phyloP scores from a whole-genome alignment of 2,113 vertebrate species.

The Piaya cayana region DNA sequence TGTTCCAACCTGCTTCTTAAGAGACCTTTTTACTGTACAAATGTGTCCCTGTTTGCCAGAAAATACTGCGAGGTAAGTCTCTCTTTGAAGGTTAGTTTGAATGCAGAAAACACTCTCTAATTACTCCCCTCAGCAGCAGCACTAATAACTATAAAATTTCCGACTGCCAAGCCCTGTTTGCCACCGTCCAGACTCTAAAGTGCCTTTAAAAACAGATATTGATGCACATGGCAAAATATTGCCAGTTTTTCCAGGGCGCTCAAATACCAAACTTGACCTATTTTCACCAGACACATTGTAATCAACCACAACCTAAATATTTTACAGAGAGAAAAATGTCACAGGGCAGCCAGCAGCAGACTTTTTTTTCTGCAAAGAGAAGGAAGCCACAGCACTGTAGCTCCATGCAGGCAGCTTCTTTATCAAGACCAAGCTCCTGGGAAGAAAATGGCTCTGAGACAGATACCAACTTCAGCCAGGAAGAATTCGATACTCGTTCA shows the following conservation, averaged over 20 bases:
- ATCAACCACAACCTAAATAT: not conserved
- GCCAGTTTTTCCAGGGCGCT: not conserved
- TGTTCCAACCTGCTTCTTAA: not conserved
- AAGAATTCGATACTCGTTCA: not conserved
- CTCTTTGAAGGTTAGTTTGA: not conserved
- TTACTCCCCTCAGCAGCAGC: not conserved
- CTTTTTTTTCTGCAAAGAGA: not conserved
- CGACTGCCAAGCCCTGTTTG: not conserved
- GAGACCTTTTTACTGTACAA: not conserved
- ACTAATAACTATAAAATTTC: not conserved
- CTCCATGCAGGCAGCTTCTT: fast-evolving
- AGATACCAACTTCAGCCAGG: not conserved
- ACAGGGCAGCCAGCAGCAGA: not conserved
- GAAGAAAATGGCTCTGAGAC: not conserved
- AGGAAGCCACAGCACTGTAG: not conserved
- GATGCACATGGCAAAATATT: not conserved
- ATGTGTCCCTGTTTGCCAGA: not conserved
- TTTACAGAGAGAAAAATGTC: not conserved
- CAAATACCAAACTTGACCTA: not conserved
- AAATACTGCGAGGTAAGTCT: not conserved
- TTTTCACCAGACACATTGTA: not conserved
- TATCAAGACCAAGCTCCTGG: not conserved
- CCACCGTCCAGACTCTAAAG: not conserved
- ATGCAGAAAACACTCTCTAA: not conserved
- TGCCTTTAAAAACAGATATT: not conserved